Evolutionary conservation across 2,888 invertebrate species (phyloP).

Genomic region (Nebria brevicollis): DNA sequence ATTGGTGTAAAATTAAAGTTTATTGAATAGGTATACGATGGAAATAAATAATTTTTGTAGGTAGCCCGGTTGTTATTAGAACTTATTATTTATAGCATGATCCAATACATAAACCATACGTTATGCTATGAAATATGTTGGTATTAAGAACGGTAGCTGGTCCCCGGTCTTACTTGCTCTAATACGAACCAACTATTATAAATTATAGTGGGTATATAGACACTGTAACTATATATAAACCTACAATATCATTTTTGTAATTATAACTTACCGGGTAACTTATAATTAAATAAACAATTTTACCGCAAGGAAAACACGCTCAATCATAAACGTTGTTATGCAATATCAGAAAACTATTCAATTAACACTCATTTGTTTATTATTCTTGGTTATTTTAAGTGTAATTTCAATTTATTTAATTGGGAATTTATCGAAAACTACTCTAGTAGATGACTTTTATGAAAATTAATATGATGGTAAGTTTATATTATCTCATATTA

Average conservation of each 20-base stretch:
- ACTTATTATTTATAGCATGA: not conserved
- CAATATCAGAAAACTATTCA: not conserved
- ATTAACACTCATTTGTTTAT: not conserved
- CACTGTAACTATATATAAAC: not conserved
- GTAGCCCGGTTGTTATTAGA: not conserved
- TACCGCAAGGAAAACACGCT: not conserved
- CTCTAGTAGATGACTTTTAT: too few species aligned
- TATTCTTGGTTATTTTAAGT: not conserved
- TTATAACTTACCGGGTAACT: not conserved
- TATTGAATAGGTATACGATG: not conserved
- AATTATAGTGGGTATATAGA: not conserved
- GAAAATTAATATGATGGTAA: too few species aligned
- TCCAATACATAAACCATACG: not conserved
- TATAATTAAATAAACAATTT: not conserved
- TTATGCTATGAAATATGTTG: not conserved
- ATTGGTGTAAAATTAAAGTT: not conserved
- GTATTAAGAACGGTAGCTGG: not conserved
- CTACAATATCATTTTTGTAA: not conserved
- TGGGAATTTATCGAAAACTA: too few species aligned
- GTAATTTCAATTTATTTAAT: too few species aligned
- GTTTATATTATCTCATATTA: not conserved
- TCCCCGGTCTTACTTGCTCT: not conserved
- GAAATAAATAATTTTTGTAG: not conserved
- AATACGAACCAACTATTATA: not conserved
- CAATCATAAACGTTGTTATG: not conserved